Percentiles rank a stretch among this genome's conserved stretches.
These are phyloP conservation scores for Drosophila rhopaloa DNA, from an alignment of 1,140 invertebrate species.

Conservation along the genomic window DNA sequence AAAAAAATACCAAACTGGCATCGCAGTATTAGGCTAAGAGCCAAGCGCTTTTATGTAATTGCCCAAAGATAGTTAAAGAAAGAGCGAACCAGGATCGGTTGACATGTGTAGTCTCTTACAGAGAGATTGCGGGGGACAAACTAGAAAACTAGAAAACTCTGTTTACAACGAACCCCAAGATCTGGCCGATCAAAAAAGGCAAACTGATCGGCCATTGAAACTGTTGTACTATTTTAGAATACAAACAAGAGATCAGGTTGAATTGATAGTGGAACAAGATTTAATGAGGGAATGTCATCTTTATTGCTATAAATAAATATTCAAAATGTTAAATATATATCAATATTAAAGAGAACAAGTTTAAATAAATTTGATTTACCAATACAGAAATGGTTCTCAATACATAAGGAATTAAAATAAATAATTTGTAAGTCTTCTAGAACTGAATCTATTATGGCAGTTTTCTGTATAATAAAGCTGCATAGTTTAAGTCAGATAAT, in stretches of 20 bases:
- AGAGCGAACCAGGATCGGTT: conserved; percentile 9
- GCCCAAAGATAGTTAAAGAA: conserved; percentile 58
- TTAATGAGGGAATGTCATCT: neutral
- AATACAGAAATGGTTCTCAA: no score
- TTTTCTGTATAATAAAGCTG: no score
- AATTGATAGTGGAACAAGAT: neutral
- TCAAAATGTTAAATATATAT: no score
- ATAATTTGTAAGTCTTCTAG: no score
- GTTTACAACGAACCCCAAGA: conserved; percentile 24
- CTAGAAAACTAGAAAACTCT: conserved; percentile 10
- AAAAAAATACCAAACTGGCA: conserved; percentile 11
- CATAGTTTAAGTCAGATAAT: no score
- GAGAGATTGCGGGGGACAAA: neutral
- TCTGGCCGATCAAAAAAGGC: conserved; percentile 21
- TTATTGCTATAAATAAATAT: neutral
- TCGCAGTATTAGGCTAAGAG: conserved; percentile 66
- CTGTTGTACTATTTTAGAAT: neutral
- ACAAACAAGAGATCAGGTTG: conserved; percentile 5
- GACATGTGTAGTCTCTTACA: conserved; percentile 32
- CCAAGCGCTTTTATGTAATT: conserved; percentile 79
- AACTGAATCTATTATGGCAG: no score
- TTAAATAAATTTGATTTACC: no score
- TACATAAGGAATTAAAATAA: no score
- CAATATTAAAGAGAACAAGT: no score
- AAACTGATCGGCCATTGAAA: conserved; percentile 1